Conservation (phyloP, 2,888 invertebrate species). For the Lithophane ornitopus region DNA sequence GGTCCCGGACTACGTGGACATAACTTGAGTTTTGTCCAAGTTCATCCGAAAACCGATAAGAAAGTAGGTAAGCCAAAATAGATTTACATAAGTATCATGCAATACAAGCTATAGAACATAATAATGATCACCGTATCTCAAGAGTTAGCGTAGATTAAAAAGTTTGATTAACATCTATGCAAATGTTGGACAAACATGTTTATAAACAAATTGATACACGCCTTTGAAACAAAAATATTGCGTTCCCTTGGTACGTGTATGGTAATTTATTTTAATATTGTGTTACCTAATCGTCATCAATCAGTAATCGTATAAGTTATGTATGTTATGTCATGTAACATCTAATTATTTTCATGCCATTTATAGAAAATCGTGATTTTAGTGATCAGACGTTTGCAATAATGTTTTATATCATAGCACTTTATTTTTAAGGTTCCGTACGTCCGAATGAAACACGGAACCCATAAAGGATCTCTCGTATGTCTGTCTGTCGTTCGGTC, state of each 20-base stretch:
- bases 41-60: too few species aligned
- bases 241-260: neutral
- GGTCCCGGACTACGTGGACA: too few species aligned
- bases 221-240: neutral
- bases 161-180: constrained; percentile 22
- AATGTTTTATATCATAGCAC: too few species aligned
- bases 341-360: neutral
- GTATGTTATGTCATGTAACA: neutral
- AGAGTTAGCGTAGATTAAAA: constrained; percentile 10
- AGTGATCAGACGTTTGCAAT: neutral
- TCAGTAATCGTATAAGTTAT: neutral
- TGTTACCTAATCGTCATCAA: constrained; percentile 16
- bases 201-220: constrained; percentile 23
- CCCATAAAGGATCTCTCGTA: too few species aligned
- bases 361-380: constrained; percentile 5
- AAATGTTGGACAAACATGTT: constrained; percentile 26
- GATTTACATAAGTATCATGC: constrained; percentile 28
- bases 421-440: too few species aligned
- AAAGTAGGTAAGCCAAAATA: constrained; percentile 21
- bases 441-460: too few species aligned
- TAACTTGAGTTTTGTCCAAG: too few species aligned
- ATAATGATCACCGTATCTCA: constrained; percentile 32
- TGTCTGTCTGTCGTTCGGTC: too few species aligned
- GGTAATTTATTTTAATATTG: constrained; percentile 8
- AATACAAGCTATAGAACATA: constrained; percentile 15